Percentiles rank a stretch among this genome's conserved stretches.
Conservation (phyloP, 2,888 invertebrate genomes). For the Frankliniella fusca region DNA sequence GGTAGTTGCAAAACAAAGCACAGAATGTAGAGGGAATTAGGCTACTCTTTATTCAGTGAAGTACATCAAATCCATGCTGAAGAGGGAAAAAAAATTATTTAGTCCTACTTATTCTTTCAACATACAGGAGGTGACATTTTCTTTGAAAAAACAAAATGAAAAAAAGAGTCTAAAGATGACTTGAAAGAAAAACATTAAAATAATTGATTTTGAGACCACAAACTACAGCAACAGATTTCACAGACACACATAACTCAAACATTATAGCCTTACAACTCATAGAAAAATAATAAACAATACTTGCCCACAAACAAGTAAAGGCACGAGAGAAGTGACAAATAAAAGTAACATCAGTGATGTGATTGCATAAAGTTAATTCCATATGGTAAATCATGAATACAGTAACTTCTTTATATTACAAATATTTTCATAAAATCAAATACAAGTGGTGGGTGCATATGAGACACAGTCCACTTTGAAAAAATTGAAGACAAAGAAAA, state of each 20-base stretch:
- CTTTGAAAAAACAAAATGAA: neutral
- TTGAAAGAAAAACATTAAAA: neutral
- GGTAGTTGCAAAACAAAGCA: no score
- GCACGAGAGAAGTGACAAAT: neutral
- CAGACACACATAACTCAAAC: neutral
- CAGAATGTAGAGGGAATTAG: neutral
- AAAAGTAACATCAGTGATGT: neutral
- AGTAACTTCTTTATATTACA: neutral
- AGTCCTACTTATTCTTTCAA: neutral
- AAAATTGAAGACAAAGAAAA: neutral
- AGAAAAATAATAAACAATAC: conserved; percentile 18
- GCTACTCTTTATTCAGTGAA: conserved; percentile 20
- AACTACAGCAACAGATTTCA: neutral
- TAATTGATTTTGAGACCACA: neutral
- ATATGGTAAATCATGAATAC: neutral
- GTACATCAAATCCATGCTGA: neutral
- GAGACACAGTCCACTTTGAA: neutral
- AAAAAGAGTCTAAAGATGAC: neutral
- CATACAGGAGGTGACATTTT: neutral
- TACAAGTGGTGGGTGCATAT: neutral
- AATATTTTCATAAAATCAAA: neutral
- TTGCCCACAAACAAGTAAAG: neutral
- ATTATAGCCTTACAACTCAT: neutral
- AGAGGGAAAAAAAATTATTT: neutral
- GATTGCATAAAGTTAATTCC: neutral